Conservation (phyloP, 2,888 invertebrate genomes). For the Cephalotes varians region DNA sequence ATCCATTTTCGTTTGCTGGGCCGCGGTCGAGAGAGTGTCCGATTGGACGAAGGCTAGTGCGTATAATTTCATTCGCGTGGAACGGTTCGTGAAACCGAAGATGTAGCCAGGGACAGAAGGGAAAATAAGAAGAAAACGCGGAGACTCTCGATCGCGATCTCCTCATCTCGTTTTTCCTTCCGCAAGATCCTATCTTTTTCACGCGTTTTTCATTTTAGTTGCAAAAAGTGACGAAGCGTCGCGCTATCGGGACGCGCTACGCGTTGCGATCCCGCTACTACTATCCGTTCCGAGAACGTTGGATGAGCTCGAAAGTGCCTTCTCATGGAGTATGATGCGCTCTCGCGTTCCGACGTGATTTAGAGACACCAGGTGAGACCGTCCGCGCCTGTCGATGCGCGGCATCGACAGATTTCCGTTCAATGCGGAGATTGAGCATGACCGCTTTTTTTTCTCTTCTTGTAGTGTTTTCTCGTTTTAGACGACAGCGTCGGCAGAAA, state of each 20-base stretch:
- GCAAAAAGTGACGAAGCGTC: background rate
- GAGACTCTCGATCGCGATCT: background rate
- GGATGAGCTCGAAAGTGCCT: slow-evolving; percentile 61
- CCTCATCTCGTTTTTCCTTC: background rate
- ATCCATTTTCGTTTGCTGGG: no score
- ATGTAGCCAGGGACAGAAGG: background rate
- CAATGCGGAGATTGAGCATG: background rate
- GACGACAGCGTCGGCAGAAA: background rate
- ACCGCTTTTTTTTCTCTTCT: no score
- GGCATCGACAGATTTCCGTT: background rate
- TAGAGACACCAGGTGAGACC: background rate
- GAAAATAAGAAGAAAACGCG: background rate
- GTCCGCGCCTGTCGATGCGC: slow-evolving; percentile 5
- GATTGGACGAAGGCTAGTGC: background rate
- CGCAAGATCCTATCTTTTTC: background rate
- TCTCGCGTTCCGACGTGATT: slow-evolving; percentile 37
- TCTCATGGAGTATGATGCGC: slow-evolving; percentile 62
- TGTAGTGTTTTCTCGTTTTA: background rate
- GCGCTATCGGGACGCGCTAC: background rate
- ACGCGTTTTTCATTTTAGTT: background rate
- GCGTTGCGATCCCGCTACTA: slow-evolving; percentile 49
- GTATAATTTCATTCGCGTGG: background rate
- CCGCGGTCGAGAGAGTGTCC: no score
- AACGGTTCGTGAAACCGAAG: background rate
- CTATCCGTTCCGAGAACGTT: slow-evolving; percentile 60